Evolutionary conservation across 2,113 vertebrate genomes (phyloP), one percentile per base, ranked within the genome.

Genomic region (Loxodonta africana): DNA sequence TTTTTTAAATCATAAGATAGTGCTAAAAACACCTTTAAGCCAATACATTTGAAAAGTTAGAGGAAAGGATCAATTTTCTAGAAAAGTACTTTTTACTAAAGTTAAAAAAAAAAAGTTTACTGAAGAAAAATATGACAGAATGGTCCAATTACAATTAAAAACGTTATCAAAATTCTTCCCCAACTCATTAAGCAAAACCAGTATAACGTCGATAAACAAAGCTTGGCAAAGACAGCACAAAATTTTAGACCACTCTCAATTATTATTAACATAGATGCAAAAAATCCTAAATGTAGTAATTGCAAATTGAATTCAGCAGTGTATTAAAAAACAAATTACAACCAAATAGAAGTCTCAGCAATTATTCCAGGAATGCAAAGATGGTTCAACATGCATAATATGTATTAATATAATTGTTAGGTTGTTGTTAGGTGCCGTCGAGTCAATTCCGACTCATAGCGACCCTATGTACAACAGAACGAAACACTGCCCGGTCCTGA

Each of bases 291-390:
- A 57, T 60, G 62, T 83, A 90, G 44, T 90, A 30, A 80, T 33
- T 67, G n/a, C 28, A 93, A 41, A 41, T 90, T 18, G 74, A 91
- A 65, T 86, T 93, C 90, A 89, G 20, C 14, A 95, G 62, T 76
- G 4, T 85, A 81, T 84, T 95, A 69, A 76, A 90, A 94, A 88
- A 48, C 62, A 88, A 93, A 82, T 81, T 65, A 82, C 41, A 28
- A 69, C 6, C 53, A 81, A 86, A 62, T 89, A 74, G 21, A 96
- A 92, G 21, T 91, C 69, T 15, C 60, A 78, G 37, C 11, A 95
- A 26, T 92, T 95, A 88, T 63, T 48, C 48, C 33, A 93, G 76
- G 67, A 90, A 97, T 95, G 95, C 84, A 97, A 95, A 84, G 83
- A 93, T 95, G 77, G 76, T 93, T 95, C 53, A 96, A 86, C 18